phyloP scores from a whole-genome alignment of 2,888 invertebrate genomes.

The Pegoplata infirma region DNA sequence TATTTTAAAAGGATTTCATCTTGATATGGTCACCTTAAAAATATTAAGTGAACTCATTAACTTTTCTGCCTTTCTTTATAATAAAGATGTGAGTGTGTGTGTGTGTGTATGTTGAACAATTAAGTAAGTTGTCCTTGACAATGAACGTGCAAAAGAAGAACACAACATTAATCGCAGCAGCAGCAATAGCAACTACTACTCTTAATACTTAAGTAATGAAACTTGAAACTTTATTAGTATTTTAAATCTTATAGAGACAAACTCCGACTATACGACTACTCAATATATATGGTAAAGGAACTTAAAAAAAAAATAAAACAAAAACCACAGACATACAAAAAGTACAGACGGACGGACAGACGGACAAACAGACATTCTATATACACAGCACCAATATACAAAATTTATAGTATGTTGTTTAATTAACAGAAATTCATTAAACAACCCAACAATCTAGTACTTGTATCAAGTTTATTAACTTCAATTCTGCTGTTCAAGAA shows the following conservation, averaged over 20 bases:
- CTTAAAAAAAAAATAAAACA: too few species aligned
- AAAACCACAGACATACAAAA: too few species aligned
- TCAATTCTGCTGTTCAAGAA: background rate
- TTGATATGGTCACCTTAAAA: slow-evolving; percentile 14
- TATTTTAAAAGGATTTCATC: background rate
- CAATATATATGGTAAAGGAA: too few species aligned
- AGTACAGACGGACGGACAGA: slow-evolving; percentile 40
- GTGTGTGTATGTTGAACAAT: slow-evolving; percentile 53
- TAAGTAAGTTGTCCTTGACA: slow-evolving; percentile 65
- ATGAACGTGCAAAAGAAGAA: slow-evolving; percentile 51
- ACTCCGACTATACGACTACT: too few species aligned
- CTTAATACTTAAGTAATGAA: slow-evolving; percentile 40
- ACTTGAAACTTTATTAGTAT: slow-evolving; percentile 59
- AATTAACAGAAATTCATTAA: slow-evolving; percentile 59
- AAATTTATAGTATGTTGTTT: slow-evolving; percentile 32
- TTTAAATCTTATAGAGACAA: too few species aligned
- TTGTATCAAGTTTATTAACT: slow-evolving; percentile 51
- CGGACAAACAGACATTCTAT: background rate
- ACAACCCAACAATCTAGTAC: slow-evolving; percentile 31
- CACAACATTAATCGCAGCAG: slow-evolving; percentile 10
- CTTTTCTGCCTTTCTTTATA: background rate
- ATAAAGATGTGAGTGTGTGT: slow-evolving; percentile 35
- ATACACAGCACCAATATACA: background rate
- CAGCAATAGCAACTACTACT: slow-evolving; percentile 20
- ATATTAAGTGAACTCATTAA: slow-evolving; percentile 35